Percentiles rank a stretch among this genome's conserved stretches.
Evolutionary conservation across 2,797 vertebrate genomes (phyloP).

Genomic region (Kryptopterus vitreolus): DNA sequence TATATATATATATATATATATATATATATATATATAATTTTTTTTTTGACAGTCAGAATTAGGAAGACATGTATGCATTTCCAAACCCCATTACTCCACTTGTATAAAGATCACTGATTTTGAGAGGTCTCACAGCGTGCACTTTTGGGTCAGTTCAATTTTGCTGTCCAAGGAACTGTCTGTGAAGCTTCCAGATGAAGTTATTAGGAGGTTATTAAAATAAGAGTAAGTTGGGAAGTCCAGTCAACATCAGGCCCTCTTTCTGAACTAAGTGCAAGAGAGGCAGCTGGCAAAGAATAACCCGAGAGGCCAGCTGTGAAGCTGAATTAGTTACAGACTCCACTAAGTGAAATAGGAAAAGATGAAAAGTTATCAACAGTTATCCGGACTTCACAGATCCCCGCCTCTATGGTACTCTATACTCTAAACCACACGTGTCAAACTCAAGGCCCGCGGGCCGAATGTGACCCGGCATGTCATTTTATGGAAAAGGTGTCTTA

Average conservation of each 20-base stretch:
- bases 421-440: too few species aligned
- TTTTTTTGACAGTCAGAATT: neutral
- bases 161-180: neutral
- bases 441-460: too few species aligned
- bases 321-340: neutral
- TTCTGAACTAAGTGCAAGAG: neutral
- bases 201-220: neutral
- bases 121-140: too few species aligned
- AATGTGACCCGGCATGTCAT: too few species aligned
- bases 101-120: neutral
- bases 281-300: neutral
- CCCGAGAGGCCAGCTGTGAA: neutral
- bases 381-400: neutral
- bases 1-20: too few species aligned
- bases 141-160: neutral
- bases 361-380: neutral
- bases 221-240: neutral
- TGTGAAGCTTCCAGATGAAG: neutral
- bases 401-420: too few species aligned
- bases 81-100: neutral
- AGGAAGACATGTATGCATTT: neutral
- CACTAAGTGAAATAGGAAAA: neutral
- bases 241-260: neutral
- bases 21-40: too few species aligned
- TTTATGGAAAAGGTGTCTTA: too few species aligned